phyloP scores from a whole-genome alignment of 1,140 invertebrate genomes.

The Ceratosolen solmsi region DNA sequence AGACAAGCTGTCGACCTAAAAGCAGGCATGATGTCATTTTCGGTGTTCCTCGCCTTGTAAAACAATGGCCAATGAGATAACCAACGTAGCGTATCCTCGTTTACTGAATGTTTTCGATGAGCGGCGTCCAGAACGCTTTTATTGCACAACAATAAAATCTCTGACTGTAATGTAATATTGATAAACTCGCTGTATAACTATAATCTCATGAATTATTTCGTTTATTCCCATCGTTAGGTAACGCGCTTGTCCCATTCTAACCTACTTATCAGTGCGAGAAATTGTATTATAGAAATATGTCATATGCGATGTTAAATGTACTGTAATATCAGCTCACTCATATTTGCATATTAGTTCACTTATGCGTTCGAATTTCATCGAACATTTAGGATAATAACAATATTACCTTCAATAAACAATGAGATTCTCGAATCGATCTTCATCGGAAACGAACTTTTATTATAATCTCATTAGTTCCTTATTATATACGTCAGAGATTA shows the following conservation, averaged over 20 bases:
- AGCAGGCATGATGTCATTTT: constrained; percentile 26
- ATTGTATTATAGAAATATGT: constrained; percentile 7
- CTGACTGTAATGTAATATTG: background rate
- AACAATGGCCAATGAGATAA: constrained; percentile 60
- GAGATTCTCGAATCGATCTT: no score
- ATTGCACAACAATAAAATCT: constrained; percentile 24
- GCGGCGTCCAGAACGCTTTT: background rate
- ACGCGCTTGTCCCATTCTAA: background rate
- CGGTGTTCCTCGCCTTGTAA: background rate
- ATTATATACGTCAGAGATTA: no score
- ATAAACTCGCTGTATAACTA: background rate
- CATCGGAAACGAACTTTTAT: no score
- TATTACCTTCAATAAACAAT: no score
- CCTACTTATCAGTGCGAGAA: background rate
- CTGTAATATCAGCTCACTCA: background rate
- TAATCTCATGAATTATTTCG: constrained; percentile 26
- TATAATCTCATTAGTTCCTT: no score
- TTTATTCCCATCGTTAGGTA: background rate
- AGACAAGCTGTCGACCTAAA: constrained; percentile 31
- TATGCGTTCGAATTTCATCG: background rate
- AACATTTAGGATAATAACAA: no score
- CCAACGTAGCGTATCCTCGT: constrained; percentile 50
- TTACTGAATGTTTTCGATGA: constrained; percentile 35
- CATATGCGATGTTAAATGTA: background rate
- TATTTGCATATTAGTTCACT: background rate